These are phyloP conservation scores for Trachymyrmex cornetzi DNA, from an alignment of 1,140 invertebrate species.

Conservation along the genomic window DNA sequence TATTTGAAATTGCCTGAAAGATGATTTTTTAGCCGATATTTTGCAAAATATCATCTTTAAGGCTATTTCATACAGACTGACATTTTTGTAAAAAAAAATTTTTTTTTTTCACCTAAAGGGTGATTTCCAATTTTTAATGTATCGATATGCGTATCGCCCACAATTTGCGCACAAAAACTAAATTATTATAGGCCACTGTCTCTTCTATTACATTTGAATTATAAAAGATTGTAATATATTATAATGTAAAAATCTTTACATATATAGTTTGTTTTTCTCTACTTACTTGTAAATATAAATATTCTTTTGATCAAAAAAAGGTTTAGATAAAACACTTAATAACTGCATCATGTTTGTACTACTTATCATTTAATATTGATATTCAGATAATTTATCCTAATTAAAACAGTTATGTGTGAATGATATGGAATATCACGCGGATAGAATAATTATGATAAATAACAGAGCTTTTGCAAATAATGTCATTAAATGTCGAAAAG, in stretches of 20 bases:
- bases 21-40: too few relatives aligned
- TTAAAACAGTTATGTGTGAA: slow-evolving; percentile 47
- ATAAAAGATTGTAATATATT: not conserved
- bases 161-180: too few relatives aligned
- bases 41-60: too few relatives aligned
- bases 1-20: too few relatives aligned
- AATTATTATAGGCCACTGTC: too few relatives aligned
- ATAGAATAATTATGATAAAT: slow-evolving; percentile 53
- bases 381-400: slow-evolving; percentile 41
- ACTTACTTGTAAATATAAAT: not conserved
- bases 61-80: too few relatives aligned
- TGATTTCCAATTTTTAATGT: too few relatives aligned
- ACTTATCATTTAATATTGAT: slow-evolving; percentile 17
- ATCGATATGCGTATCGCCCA: too few relatives aligned
- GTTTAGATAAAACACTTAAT: not conserved
- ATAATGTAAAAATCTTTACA: not conserved
- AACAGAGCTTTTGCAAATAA: slow-evolving; percentile 64
- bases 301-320: not conserved
- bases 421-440: slow-evolving; percentile 34
- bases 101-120: too few relatives aligned
- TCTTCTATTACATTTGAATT: not conserved
- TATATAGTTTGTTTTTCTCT: not conserved
- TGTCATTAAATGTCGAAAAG: slow-evolving; percentile 72
- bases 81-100: too few relatives aligned
- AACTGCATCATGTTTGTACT: not conserved